Base-by-base conservation (phyloP, 1,140 invertebrate genomes). In the Meloidogyne floridensis region DNA sequence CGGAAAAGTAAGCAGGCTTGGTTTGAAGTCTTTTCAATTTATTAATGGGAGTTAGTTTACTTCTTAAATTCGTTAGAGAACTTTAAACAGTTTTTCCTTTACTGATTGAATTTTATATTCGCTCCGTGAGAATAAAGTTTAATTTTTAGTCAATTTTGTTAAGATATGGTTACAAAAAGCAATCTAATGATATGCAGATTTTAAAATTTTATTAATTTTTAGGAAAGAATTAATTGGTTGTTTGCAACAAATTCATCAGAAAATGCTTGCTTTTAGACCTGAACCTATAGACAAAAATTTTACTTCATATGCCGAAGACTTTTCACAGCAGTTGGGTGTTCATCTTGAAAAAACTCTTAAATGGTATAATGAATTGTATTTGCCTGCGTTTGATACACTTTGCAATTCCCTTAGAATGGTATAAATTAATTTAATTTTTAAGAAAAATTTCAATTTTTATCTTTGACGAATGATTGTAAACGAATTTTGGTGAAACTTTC, bases 1-100 rank as follows among this genome's bases (percentile, higher is more conserved):
- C 77, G 9, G 81, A 82, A 75, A 82, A 82, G 81, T 82, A 56
- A 80, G 65, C n/a, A 15, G 9, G 80, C 47, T 32, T 32, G 32
- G 32, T 32, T 32, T 32, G 32, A 32, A 32, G 47, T 47, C 7
- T 47, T 47, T 47, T 47, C 4, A 69, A 32, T 32, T 32, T 32
- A 32, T 32, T 32, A 32, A 32, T 32, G 32, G 32, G 32, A 32
- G 32, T 32, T 32, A 32, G 32, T 32, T 32, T 32, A 32, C 32
- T 32, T 32, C 32, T 32, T 32, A 32, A 32, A 32, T 32, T 32
- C 32, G 32, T 32, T 32, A 32, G 32, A 32, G 32, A 32, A 32
- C 32, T 32, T 32, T 32, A 32, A 32, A 32, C 32, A 32, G 32
- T 32, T 32, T 32, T 32, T 32, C 32, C 32, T 32, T 32, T 32